A percentile compares a stretch with the other conserved stretches of the same genome.
phyloP scores from a whole-genome alignment of 2,113 vertebrate genomes.

The Phalacrocorax brasilianus region DNA sequence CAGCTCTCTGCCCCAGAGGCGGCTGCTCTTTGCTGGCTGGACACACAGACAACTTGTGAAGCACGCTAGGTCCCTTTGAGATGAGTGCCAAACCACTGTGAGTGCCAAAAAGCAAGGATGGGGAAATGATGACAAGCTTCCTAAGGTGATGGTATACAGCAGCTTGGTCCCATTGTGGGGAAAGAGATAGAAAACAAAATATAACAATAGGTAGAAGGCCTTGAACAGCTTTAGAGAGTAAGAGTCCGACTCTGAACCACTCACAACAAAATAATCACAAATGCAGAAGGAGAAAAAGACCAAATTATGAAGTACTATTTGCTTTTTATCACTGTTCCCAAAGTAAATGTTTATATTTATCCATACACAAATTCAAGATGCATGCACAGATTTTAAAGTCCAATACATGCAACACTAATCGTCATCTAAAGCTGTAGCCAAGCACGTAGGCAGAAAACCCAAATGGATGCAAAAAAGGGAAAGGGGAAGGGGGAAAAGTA shows the following conservation, averaged over 20 bases:
- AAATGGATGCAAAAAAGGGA: slow-evolving; percentile 1
- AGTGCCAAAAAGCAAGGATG: not conserved
- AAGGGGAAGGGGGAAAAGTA: not conserved
- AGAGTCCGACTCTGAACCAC: not conserved
- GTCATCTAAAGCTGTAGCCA: slow-evolving; percentile 29
- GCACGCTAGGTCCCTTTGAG: not conserved
- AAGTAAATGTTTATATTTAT: slow-evolving; percentile 68
- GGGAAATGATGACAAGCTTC: slow-evolving; percentile 37
- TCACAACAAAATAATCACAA: not conserved
- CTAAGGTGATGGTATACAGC: not conserved
- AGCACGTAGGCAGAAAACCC: slow-evolving; percentile 39
- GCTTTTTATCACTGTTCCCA: slow-evolving; percentile 44
- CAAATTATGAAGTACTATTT: slow-evolving; percentile 57
- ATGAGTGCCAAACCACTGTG: not conserved
- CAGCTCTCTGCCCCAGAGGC: not conserved
- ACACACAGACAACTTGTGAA: not conserved
- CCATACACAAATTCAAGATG: slow-evolving; percentile 38
- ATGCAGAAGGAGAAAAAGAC: not conserved
- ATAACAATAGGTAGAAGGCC: slow-evolving; percentile 23
- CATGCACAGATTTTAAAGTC: slow-evolving; percentile 49
- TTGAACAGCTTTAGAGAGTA: slow-evolving; percentile 7
- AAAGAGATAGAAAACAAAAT: not conserved
- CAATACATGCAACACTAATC: slow-evolving; percentile 3
- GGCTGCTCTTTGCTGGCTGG: not conserved
- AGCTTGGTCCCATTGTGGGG: not conserved